A percentile compares a stretch with the other conserved stretches of the same genome.
These are phyloP conservation scores for Rallus crepitans DNA, from an alignment of 2,797 vertebrate genomes.

Conservation along the genomic window DNA sequence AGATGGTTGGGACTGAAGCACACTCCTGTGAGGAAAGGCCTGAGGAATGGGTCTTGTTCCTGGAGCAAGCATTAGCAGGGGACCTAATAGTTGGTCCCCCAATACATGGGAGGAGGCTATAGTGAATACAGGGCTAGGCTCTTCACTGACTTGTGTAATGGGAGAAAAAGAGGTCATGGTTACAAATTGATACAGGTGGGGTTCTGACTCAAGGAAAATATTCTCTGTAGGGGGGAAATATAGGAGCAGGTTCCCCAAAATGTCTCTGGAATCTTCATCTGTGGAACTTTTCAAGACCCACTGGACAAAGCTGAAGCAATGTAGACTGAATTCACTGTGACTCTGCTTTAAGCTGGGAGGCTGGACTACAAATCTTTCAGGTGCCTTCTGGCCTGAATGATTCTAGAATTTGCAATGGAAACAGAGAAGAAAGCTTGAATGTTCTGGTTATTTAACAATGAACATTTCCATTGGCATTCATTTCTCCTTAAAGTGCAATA, in stretches of 20 bases:
- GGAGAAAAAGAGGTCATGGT: neutral
- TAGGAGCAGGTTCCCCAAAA: neutral
- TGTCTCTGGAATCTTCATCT: neutral
- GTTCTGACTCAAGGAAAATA: neutral
- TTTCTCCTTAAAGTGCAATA: neutral
- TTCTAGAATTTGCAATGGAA: neutral
- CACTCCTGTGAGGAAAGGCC: neutral
- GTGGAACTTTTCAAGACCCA: neutral
- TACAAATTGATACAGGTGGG: neutral
- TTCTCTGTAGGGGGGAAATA: neutral
- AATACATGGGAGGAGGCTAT: fast-evolving
- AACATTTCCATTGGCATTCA: fast-evolving
- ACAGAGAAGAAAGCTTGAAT: neutral
- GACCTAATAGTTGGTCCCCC: neutral
- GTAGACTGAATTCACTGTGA: neutral
- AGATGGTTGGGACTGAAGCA: neutral
- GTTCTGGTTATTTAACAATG: neutral
- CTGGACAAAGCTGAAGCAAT: neutral
- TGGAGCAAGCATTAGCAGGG: neutral
- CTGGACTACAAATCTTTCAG: neutral
- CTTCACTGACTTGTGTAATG: neutral
- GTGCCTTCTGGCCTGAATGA: neutral
- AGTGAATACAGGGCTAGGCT: neutral
- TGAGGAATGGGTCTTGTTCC: neutral
- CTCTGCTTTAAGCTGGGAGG: neutral